Evolutionary conservation across 2,888 invertebrate genomes (phyloP), one percentile per base, ranked within the genome.

Genomic region (Acronicta leporina): DNA sequence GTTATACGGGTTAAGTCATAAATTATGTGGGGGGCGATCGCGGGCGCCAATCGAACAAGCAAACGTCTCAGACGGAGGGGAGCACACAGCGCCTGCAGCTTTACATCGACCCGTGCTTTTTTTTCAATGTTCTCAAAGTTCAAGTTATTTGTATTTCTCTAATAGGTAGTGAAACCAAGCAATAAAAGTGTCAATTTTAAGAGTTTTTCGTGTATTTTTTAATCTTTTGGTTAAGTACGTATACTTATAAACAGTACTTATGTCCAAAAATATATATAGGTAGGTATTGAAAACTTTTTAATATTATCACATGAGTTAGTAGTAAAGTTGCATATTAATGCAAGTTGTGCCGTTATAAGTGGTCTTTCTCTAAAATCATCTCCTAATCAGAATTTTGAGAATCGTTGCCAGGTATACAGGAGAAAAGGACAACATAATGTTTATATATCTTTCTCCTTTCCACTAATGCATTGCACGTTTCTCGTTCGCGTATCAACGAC

Each of bases 401-500:
- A 83, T 75, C 83, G 58, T 74, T 77, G 86, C 64, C 76, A 68
- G 71, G 80, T 81, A 81, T 73, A 70, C 71, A 16, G 47, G 15
- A 53, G 84, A 92, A 79, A 49, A 82, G 79, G 87, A 89, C 60
- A 63, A 61, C 62, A 74, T 73, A 88, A 84, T 93, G 91, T 92
- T 92, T 92, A 84, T 92, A 86, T 90, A 79, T 68, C 83, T 72
- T 71, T 90, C 92, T 86, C 87, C 71, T 71, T 92, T 79, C 27
- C 73, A 74, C 92, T 83, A 86, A 87, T 82, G 87, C 85, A 82
- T 41, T 71, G 82, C 81, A 80, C 83, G 86, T 83, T 84, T 82
- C 76, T 77, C 80, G 80, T 82, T 82, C 82, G 85, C 86, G 92
- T 91, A 90, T 89, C 93, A 93, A 92, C 92, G 92, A 93, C 92